Percentiles rank a stretch among this genome's conserved stretches.
Evolutionary conservation across 2,797 vertebrate genomes (phyloP).

Genomic region (Myiotriccus ornatus): DNA sequence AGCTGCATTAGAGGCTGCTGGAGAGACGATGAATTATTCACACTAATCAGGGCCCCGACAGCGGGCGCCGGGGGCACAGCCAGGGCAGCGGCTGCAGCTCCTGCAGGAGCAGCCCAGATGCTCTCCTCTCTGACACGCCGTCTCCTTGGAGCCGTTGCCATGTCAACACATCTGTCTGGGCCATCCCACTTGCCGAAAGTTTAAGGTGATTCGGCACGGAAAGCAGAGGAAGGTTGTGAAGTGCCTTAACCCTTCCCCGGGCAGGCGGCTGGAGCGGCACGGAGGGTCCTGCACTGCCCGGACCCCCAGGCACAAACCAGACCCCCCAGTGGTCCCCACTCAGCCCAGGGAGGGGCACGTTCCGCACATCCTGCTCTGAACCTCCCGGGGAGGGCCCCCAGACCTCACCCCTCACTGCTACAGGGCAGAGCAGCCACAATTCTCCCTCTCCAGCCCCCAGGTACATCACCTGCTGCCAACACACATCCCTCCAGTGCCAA

Average conservation of each 20-base stretch:
- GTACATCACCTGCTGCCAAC: background rate
- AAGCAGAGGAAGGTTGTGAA: background rate
- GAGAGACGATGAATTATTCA: constrained; percentile 9
- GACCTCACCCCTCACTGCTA: background rate
- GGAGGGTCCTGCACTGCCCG: too few relatives aligned
- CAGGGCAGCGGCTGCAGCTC: background rate
- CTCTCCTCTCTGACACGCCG: background rate
- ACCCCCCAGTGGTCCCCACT: too few relatives aligned
- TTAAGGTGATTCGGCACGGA: background rate
- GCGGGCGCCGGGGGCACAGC: background rate
- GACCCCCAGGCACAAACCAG: background rate
- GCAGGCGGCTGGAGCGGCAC: background rate
- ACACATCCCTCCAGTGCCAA: background rate
- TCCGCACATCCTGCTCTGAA: background rate
- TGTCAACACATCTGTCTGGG: background rate
- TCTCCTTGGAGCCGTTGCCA: background rate
- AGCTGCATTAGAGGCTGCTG: background rate
- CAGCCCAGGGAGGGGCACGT: background rate
- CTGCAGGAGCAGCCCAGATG: background rate
- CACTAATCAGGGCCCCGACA: background rate
- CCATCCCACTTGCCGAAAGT: background rate
- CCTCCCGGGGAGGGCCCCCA: background rate
- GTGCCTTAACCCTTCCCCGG: background rate
- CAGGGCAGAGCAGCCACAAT: too few relatives aligned
- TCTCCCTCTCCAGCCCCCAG: background rate